phyloP scores from a whole-genome alignment of 2,797 vertebrate genomes.

The Cercopithecus petaurista region DNA sequence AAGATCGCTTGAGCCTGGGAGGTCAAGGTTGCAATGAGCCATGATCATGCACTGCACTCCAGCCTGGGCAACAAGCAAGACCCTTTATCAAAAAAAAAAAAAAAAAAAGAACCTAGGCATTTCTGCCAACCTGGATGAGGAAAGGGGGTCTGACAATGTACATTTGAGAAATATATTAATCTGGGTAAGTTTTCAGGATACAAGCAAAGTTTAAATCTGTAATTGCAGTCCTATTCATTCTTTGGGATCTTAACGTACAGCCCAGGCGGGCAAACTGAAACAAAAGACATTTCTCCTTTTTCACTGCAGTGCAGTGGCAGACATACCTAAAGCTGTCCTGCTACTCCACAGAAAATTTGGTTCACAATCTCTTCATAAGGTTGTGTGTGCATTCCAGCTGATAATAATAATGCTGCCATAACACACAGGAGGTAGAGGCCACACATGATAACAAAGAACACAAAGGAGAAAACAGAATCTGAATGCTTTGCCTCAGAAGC shows the following conservation, averaged over 20 bases:
- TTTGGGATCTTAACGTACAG: background rate
- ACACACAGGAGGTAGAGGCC: background rate
- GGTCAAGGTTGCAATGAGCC: background rate
- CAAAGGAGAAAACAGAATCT: background rate
- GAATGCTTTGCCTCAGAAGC: background rate
- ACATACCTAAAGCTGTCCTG: background rate
- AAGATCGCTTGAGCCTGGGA: background rate
- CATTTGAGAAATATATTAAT: background rate
- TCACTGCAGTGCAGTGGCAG: background rate
- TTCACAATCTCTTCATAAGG: background rate
- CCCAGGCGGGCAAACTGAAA: background rate
- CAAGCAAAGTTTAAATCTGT: background rate
- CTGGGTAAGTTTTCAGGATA: background rate
- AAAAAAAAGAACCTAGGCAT: background rate
- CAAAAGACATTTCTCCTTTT: background rate
- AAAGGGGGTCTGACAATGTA: background rate
- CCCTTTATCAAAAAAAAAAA: background rate
- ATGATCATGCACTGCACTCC: background rate
- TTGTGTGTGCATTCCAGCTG: background rate
- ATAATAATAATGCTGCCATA: background rate
- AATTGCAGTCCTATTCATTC: background rate
- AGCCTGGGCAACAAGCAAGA: background rate
- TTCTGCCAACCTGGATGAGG: background rate
- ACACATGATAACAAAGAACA: background rate
- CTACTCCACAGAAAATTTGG: background rate